phyloP scores from a whole-genome alignment of 2,888 invertebrate genomes.

The Tortricodes alternella region DNA sequence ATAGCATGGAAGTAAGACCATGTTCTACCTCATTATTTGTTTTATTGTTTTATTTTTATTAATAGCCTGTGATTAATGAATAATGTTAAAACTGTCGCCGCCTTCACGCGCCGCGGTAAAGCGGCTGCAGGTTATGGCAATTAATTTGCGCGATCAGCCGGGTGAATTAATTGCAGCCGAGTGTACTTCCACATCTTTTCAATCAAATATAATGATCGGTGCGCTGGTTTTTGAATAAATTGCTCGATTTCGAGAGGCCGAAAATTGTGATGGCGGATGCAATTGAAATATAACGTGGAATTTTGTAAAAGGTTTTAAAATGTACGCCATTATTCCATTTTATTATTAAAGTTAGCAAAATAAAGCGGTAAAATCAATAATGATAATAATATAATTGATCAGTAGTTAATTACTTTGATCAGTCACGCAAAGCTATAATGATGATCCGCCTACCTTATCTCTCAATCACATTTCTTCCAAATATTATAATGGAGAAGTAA shows the following conservation, averaged over 20 bases:
- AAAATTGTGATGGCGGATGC: neutral
- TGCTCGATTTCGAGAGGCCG: neutral
- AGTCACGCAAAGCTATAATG: too few relatives aligned
- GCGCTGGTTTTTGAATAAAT: conserved; percentile 18
- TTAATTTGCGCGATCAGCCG: conserved; percentile 44
- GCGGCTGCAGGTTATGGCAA: conserved; percentile 33
- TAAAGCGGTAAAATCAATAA: too few relatives aligned
- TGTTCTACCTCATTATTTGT: too few relatives aligned
- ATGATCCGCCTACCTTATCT: too few relatives aligned
- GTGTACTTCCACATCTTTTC: conserved; percentile 31
- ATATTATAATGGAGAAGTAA: neutral
- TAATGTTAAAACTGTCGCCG: conserved; percentile 6
- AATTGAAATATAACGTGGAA: neutral
- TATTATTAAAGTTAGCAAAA: too few relatives aligned
- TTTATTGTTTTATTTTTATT: too few relatives aligned
- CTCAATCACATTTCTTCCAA: neutral
- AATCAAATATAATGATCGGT: conserved; percentile 26
- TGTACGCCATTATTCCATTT: neutral
- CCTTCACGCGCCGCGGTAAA: conserved; percentile 32
- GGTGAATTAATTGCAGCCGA: conserved; percentile 41
- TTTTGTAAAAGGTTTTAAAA: neutral
- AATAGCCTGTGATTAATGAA: neutral
- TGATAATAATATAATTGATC: too few relatives aligned
- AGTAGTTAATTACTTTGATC: too few relatives aligned
- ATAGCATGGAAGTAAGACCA: too few relatives aligned